Percentiles rank a stretch among this genome's conserved stretches.
Evolutionary conservation across 92 coral and sea anemone species (phyloP).

Genomic region (Palythoa grandis): DNA sequence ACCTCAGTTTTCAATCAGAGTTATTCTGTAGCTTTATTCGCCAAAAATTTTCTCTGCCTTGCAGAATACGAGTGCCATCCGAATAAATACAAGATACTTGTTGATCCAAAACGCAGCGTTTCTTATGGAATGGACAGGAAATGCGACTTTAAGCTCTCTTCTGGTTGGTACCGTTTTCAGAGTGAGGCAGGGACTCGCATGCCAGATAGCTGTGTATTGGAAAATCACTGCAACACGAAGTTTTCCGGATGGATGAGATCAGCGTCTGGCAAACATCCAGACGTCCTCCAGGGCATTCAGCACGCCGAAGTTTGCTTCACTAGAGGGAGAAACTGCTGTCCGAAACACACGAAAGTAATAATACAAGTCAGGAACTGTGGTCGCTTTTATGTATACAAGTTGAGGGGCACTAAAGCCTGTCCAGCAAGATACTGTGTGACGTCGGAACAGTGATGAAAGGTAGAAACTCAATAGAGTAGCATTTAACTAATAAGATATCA

Average conservation of each 20-base stretch:
- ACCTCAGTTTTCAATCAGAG: not conserved
- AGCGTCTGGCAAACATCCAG: conserved; percentile 10
- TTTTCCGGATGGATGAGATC: conserved; percentile 19
- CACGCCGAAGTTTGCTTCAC: conserved; percentile 3
- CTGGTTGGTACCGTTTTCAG: conserved; percentile 19
- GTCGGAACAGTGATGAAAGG: not conserved
- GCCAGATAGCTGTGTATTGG: conserved; percentile 6
- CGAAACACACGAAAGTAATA: not conserved
- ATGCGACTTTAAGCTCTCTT: not conserved
- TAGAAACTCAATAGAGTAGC: not conserved
- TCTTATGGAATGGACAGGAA: not conserved
- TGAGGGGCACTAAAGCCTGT: not conserved
- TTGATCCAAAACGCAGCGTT: conserved; percentile 7
- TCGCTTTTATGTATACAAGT: conserved; percentile 27
- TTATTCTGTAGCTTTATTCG: not conserved
- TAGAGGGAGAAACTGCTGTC: not conserved
- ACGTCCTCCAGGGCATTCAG: conserved; percentile 18
- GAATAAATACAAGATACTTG: conserved; percentile 9
- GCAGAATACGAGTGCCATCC: conserved; percentile 30
- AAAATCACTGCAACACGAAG: conserved; percentile 6
- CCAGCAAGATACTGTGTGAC: conserved; percentile 31
- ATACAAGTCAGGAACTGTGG: conserved; percentile 30
- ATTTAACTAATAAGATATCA: not conserved
- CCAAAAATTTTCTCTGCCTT: not conserved
- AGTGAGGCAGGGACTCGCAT: conserved; percentile 13